Evolutionary conservation across 2,113 vertebrate genomes (phyloP).

Genomic region (Puffinus mauretanicus): DNA sequence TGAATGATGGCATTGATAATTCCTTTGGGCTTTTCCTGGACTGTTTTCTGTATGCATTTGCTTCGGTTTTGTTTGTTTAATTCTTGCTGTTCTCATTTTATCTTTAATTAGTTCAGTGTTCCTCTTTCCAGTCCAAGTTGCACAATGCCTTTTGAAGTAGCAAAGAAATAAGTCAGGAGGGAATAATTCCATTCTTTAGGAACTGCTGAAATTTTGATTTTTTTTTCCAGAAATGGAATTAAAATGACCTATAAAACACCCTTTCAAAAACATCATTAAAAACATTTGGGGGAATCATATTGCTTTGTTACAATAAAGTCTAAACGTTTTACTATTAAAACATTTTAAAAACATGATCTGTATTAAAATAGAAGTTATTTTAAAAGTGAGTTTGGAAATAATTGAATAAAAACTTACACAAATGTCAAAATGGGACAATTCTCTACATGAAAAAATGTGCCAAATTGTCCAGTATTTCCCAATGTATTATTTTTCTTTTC

Average conservation of each 20-base stretch:
- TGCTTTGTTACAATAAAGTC: neutral
- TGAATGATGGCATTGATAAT: neutral
- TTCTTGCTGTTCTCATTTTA: constrained; percentile 32
- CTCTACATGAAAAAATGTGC: neutral
- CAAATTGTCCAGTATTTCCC: neutral
- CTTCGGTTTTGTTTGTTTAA: constrained; percentile 26
- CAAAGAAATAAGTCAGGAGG: neutral
- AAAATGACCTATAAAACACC: neutral
- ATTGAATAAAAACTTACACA: neutral
- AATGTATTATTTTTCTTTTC: neutral
- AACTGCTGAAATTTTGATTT: constrained; percentile 10
- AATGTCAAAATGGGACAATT: neutral
- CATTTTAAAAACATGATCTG: neutral
- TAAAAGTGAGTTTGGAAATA: neutral
- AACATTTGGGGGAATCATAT: neutral
- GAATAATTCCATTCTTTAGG: neutral
- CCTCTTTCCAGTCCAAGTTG: neutral
- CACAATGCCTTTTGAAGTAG: constrained; percentile 27
- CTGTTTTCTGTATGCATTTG: neutral
- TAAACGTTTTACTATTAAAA: neutral
- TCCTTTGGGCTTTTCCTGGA: neutral
- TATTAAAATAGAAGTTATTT: neutral
- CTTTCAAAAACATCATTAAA: neutral
- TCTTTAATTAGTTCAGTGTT: constrained; percentile 34
- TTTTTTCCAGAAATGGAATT: neutral